These are phyloP conservation scores for Crossocerus cetratus DNA, from an alignment of 2,888 invertebrate species.

Conservation along the genomic window DNA sequence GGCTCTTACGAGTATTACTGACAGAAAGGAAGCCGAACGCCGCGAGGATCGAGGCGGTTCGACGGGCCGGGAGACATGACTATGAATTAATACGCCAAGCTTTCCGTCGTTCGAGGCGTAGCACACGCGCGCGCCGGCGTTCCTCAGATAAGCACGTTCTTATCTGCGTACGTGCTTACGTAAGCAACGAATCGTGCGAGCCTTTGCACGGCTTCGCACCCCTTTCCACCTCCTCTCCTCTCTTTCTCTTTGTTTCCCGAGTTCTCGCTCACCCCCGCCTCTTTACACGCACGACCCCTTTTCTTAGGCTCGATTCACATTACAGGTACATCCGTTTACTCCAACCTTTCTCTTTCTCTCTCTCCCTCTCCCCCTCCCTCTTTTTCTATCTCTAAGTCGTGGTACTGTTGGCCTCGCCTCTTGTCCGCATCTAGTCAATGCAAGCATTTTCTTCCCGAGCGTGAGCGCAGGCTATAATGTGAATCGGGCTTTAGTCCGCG, in stretches of 20 bases:
- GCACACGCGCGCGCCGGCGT: conserved; percentile 50
- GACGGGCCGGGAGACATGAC: conserved; percentile 12
- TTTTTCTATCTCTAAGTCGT: too few species aligned
- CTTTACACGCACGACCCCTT: too few species aligned
- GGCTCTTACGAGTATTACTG: not conserved
- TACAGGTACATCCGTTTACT: too few species aligned
- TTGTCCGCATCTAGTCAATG: too few species aligned
- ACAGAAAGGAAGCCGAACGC: conserved; percentile 4
- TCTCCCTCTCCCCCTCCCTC: too few species aligned
- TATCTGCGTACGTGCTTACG: conserved; percentile 60
- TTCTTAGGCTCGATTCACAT: too few species aligned
- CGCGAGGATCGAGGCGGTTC: not conserved
- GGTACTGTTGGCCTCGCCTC: too few species aligned
- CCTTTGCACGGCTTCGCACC: conserved; percentile 38
- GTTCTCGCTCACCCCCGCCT: too few species aligned
- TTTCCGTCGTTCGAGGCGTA: conserved; percentile 42
- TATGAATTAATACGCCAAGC: conserved; percentile 33
- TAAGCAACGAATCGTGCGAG: conserved; percentile 54
- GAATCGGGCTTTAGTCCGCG: too few species aligned
- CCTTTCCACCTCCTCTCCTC: conserved; percentile 25
- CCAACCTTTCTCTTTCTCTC: too few species aligned
- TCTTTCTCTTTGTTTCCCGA: not conserved
- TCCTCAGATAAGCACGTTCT: conserved; percentile 62
- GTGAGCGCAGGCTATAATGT: too few species aligned
- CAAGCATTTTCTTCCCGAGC: too few species aligned